phyloP scores from a whole-genome alignment of 2,797 vertebrate genomes.

The Coluber constrictor region DNA sequence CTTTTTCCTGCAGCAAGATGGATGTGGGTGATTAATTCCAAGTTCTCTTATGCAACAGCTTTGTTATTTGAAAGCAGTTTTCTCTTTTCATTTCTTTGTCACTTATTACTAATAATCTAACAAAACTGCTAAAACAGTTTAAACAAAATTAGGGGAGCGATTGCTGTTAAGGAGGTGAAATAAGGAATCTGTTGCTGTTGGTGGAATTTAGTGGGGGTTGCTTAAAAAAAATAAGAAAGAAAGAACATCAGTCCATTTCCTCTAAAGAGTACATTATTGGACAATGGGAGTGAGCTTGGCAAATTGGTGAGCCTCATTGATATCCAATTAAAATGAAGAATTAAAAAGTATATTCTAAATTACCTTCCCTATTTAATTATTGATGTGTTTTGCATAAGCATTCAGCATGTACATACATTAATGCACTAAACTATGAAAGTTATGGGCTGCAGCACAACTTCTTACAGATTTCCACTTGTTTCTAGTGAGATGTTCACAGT shows the following conservation, averaged over 20 bases:
- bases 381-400: not conserved
- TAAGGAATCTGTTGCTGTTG: not conserved
- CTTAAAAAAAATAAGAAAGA: not conserved
- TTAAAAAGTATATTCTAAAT: not conserved
- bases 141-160: not conserved
- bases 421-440: not conserved
- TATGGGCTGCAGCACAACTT: not conserved
- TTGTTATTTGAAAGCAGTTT: constrained; percentile 26
- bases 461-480: not conserved
- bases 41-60: constrained; percentile 1
- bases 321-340: not conserved
- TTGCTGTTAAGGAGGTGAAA: not conserved
- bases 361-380: not conserved
- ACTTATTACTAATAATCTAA: not conserved
- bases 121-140: not conserved
- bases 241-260: not conserved
- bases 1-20: constrained; percentile 19
- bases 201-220: not conserved
- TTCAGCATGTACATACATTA: not conserved
- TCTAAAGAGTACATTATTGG: not conserved
- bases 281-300: not conserved
- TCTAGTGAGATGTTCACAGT: not conserved
- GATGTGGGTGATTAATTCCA: constrained; percentile 31
- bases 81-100: not conserved
- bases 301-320: not conserved